Evolutionary conservation across 2,888 invertebrate species (phyloP), one percentile per base, ranked within the genome.

Genomic region (Noctua comes): DNA sequence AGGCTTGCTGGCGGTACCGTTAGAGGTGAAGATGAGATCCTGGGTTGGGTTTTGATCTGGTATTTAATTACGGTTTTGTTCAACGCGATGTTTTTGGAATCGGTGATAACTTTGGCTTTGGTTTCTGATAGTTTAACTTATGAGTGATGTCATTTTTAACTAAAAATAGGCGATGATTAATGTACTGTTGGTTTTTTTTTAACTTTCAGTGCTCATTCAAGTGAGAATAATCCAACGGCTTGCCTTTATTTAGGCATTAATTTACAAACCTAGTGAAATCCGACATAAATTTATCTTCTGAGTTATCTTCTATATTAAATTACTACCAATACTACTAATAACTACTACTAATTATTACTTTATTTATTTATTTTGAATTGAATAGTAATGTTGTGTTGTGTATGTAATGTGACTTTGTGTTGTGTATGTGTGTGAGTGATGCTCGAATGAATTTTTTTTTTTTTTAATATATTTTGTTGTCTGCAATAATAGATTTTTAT

Each of bases 1-100:
- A 78, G 76, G 71, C 76, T 84, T 65, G 76, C 77, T 81, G 68
- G 69, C 27, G 51, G 79, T 81, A 84, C 89, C 89, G 88, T 89
- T 88, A 91, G 75, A 82, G 82, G 82, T 76, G 79, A 70, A 76
- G 72, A 79, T 64, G 76, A 40, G 70, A 68, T 73, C 43, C 36
- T 36, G 62, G 51, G 13, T 5, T 31, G 10, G 7, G 1, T 24
- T 69, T 57, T 36, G 57, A 65, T 83, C 36, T 68, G 31, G 76
- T n/a, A 43, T 62, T 80, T 54, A 11, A 31, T 54, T 31, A 54
- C 13, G n/a, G 57, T 62, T 59, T 48, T 36, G 43, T 57, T 70
- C 1, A 40, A 24, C 4, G 18, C 4, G 5, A 4, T 27, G 36
- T 70, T n/a, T 27, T 69, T 59, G 11, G 36, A 7, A 18, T 48